A percentile compares a stretch with the other conserved stretches of the same genome.
phyloP scores from a whole-genome alignment of 2,113 vertebrate genomes.

The Callithrix jacchus region DNA sequence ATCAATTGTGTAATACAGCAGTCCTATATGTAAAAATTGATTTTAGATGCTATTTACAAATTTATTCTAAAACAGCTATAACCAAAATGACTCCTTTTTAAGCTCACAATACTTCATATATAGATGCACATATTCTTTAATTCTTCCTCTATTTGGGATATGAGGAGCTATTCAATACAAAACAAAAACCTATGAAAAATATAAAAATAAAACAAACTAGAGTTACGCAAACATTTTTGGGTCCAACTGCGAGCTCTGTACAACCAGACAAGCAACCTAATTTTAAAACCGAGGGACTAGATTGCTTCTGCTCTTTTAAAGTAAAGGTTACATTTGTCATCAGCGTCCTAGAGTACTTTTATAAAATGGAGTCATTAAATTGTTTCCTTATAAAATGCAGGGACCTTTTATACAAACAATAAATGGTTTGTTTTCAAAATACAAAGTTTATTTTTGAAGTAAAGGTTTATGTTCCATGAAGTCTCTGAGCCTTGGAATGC shows the following conservation, averaged over 20 bases:
- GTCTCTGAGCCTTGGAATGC: constrained; percentile 37
- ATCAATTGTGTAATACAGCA: neutral
- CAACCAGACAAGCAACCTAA: neutral
- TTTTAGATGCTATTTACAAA: neutral
- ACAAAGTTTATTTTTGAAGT: constrained; percentile 75
- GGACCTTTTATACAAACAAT: constrained; percentile 59
- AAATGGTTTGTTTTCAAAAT: constrained; percentile 72
- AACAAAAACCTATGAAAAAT: neutral
- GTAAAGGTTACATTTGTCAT: constrained; percentile 64
- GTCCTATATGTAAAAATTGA: neutral
- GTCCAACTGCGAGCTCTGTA: neutral
- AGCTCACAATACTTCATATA: neutral
- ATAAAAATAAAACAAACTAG: neutral
- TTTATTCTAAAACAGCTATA: neutral
- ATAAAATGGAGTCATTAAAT: constrained; percentile 49
- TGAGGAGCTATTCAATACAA: neutral
- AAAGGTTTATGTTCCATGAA: constrained; percentile 73
- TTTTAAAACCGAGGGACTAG: neutral
- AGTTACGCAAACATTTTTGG: neutral
- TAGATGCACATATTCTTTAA: neutral
- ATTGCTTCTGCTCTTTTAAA: constrained; percentile 39
- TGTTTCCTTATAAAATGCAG: constrained; percentile 43
- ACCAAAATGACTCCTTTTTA: neutral
- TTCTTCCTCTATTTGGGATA: neutral
- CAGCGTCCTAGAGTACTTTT: constrained; percentile 42